Percentiles rank a stretch among this genome's conserved stretches.
Evolutionary conservation across 2,888 invertebrate species (phyloP).

Genomic region (Ptychoptera albimana): DNA sequence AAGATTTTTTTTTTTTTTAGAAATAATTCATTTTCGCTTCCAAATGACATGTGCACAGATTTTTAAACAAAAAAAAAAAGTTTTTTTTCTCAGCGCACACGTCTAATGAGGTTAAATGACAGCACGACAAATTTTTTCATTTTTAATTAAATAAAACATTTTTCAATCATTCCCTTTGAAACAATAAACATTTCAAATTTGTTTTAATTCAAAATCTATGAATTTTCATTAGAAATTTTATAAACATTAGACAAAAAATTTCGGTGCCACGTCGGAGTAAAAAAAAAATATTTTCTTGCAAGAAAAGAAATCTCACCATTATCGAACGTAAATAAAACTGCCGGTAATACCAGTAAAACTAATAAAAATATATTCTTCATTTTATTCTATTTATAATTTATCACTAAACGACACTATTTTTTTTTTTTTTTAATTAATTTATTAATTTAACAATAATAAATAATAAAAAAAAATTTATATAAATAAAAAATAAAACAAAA

Average conservation of each 20-base stretch:
- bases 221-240: neutral
- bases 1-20: constrained; percentile 3
- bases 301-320: constrained; percentile 43
- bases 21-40: neutral
- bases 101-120: constrained; percentile 5
- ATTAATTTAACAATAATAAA: neutral
- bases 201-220: neutral
- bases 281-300: neutral
- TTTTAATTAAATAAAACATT: neutral
- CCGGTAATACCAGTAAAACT: constrained; percentile 49
- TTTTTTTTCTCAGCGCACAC: constrained; percentile 8
- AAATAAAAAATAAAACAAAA: no score
- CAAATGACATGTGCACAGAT: neutral
- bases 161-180: no score
- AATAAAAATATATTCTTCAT: constrained; percentile 57
- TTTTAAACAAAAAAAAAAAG: neutral
- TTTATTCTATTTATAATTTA: constrained; percentile 16
- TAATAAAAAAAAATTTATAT: no score
- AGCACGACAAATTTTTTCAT: neutral
- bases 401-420: neutral
- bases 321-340: constrained; percentile 51
- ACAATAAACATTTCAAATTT: no score
- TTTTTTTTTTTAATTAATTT: neutral
- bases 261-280: constrained; percentile 32
- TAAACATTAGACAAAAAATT: constrained; percentile 4